Conservation (phyloP, 2,113 vertebrate species). For the Sylvia atricapilla region DNA sequence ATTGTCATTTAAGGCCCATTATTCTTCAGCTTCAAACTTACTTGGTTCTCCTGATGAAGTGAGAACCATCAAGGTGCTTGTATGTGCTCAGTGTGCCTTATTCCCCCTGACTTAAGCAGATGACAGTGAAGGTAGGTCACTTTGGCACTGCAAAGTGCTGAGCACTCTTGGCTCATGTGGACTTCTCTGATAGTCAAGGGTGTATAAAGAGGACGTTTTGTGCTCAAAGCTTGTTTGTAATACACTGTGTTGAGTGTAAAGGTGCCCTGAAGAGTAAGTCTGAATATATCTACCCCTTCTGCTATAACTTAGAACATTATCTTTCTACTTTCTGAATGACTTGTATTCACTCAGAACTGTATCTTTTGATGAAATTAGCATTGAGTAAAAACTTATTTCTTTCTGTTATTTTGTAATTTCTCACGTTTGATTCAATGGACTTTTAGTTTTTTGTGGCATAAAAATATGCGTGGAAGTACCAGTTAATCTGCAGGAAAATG, state of each 20-base stretch:
- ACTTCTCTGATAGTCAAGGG: neutral
- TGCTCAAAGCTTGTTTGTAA: neutral
- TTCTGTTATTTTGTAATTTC: neutral
- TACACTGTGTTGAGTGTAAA: accelerated
- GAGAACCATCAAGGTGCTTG: neutral
- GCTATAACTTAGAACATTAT: neutral
- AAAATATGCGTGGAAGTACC: neutral
- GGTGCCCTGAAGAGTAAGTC: neutral
- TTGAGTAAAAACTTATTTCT: neutral
- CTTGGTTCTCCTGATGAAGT: neutral
- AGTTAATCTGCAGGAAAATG: neutral
- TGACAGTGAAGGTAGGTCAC: neutral
- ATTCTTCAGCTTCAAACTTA: neutral
- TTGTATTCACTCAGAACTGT: neutral
- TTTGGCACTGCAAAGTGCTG: neutral
- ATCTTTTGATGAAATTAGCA: neutral
- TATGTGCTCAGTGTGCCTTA: neutral
- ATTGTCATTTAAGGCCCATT: neutral
- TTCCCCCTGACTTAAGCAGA: neutral
- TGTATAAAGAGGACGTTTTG: accelerated
- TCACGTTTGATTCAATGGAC: neutral
- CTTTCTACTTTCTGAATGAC: neutral
- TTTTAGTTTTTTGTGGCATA: neutral
- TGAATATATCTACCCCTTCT: neutral
- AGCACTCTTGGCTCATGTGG: neutral